Percentiles rank a stretch among this genome's conserved stretches.
Conservation (phyloP, 2,113 vertebrate genomes). For the Oryzias woworae region DNA sequence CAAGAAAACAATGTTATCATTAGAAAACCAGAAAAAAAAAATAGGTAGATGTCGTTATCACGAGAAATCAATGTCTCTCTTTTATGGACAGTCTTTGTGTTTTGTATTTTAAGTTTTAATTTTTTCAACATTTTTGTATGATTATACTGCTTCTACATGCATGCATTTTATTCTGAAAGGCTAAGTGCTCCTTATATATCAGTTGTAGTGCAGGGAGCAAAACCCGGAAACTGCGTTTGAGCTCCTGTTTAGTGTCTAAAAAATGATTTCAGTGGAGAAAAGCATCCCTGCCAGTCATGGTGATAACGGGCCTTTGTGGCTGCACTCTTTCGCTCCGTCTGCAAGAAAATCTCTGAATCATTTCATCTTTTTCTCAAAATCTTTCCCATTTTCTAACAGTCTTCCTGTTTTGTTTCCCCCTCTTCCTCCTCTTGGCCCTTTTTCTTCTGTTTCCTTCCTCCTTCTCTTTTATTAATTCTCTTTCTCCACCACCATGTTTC, state of each 20-base stretch:
- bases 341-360: slow-evolving; percentile 42
- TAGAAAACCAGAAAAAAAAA: too few relatives aligned
- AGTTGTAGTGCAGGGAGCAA: too few relatives aligned
- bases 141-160: too few relatives aligned
- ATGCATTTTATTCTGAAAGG: too few relatives aligned
- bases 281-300: slow-evolving; percentile 2
- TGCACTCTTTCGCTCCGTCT: slow-evolving; percentile 39
- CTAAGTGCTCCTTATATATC: too few relatives aligned
- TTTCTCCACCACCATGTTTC: not conserved
- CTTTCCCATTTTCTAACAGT: slow-evolving; percentile 70
- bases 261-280: not conserved
- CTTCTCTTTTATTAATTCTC: slow-evolving; percentile 16
- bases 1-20: too few relatives aligned
- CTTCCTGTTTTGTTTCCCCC: slow-evolving; percentile 56
- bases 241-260: not conserved
- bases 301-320: slow-evolving; percentile 18
- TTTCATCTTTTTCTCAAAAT: slow-evolving; percentile 50
- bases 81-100: too few relatives aligned
- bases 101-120: too few relatives aligned
- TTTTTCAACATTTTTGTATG: too few relatives aligned
- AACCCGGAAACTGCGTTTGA: too few relatives aligned
- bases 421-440: slow-evolving; percentile 31
- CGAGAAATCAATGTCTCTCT: too few relatives aligned
- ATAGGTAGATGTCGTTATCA: too few relatives aligned
- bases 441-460: slow-evolving; percentile 47